Conservation (phyloP, 2,888 invertebrate species). For the Acleris emargana region DNA sequence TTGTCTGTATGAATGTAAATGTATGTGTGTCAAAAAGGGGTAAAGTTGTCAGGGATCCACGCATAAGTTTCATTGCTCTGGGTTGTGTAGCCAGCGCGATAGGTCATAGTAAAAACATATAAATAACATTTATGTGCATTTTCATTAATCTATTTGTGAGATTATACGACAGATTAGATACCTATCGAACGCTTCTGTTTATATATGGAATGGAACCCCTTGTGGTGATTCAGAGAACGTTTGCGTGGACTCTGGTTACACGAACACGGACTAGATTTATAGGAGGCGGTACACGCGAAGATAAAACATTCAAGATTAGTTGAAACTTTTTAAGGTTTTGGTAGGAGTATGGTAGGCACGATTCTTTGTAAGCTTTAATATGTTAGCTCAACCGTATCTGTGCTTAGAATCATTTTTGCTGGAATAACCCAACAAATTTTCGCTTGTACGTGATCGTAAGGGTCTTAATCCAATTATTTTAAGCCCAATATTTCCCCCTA, state of each 20-base stretch:
- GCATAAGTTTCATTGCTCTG: conserved; percentile 6
- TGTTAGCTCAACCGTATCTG: not conserved
- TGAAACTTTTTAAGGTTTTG: conserved; percentile 9
- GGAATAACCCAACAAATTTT: not conserved
- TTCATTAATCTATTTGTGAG: no score
- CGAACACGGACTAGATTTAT: conserved; percentile 12
- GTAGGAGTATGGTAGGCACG: conserved; percentile 7
- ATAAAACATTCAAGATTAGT: conserved; percentile 25
- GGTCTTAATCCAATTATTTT: conserved; percentile 27
- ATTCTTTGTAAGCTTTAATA: conserved; percentile 6
- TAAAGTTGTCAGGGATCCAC: conserved; percentile 20
- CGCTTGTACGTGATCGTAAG: not conserved
- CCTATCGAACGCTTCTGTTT: no score
- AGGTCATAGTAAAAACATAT: not conserved
- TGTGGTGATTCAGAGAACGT: conserved; percentile 16
- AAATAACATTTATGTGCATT: not conserved
- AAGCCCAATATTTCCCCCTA: conserved; percentile 36
- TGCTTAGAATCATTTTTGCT: not conserved
- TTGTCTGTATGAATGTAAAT: conserved; percentile 32
- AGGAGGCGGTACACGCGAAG: conserved; percentile 10
- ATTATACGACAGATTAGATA: no score
- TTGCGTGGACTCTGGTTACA: conserved; percentile 28
- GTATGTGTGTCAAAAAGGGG: conserved; percentile 33
- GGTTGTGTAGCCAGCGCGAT: not conserved
- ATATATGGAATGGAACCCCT: not conserved